phyloP scores from a whole-genome alignment of 2,797 vertebrate species.

The Chaetophractus vellerosus region DNA sequence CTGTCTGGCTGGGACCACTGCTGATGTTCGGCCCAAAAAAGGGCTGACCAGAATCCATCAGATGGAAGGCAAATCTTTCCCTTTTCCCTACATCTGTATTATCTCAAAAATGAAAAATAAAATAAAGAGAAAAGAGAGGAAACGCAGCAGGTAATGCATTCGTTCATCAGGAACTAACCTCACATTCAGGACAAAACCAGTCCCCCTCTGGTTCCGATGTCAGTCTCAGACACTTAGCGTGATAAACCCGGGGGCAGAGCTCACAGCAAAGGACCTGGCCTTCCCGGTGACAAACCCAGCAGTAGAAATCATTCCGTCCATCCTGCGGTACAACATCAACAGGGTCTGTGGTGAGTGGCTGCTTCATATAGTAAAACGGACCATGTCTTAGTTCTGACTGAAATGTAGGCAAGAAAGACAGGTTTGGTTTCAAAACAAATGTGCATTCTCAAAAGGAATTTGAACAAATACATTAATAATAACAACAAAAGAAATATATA shows the following conservation, averaged over 20 bases:
- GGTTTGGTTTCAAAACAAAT: slow-evolving; percentile 97
- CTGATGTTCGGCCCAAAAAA: background rate
- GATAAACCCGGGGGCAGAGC: slow-evolving; percentile 99
- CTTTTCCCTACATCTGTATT: slow-evolving; percentile 51
- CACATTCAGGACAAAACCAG: slow-evolving; percentile 99
- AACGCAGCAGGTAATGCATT: slow-evolving; percentile 79
- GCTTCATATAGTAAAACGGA: slow-evolving; percentile 99
- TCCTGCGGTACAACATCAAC: slow-evolving; percentile 99
- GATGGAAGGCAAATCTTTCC: slow-evolving; percentile 30
- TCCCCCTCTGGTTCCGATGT: slow-evolving; percentile 96
- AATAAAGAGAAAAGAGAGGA: slow-evolving; percentile 73
- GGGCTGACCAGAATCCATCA: background rate
- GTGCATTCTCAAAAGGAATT: slow-evolving; percentile 88
- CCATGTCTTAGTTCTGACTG: slow-evolving; percentile 99
- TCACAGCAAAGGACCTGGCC: slow-evolving; percentile 99
- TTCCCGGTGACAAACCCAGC: slow-evolving; percentile 99
- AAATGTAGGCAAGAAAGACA: slow-evolving; percentile 98
- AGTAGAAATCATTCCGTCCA: slow-evolving; percentile 99
- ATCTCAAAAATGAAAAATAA: slow-evolving; percentile 54
- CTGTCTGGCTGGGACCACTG: background rate
- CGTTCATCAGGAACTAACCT: slow-evolving; percentile 91
- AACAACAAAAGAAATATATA: slow-evolving; percentile 86
- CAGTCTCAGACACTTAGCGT: slow-evolving; percentile 99
- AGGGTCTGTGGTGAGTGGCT: slow-evolving; percentile 98
- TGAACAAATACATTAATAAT: slow-evolving; percentile 84